A percentile compares a stretch with the other conserved stretches of the same genome.
Conservation (phyloP, 1,140 invertebrate species). For the Sarcophaga bullata region DNA sequence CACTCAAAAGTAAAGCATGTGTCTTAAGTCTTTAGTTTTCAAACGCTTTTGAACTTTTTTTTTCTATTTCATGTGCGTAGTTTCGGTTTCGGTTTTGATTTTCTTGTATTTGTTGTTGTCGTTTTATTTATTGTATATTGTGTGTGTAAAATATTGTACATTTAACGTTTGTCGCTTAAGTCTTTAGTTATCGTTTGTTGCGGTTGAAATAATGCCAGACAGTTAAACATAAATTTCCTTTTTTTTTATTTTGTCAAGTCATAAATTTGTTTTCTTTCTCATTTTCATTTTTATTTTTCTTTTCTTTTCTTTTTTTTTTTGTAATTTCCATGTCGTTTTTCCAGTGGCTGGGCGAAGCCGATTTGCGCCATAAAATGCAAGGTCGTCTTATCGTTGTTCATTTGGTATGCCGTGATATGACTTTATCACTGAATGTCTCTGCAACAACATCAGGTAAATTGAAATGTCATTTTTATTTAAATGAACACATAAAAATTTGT, state of each 20-base stretch:
- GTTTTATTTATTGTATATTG: not conserved
- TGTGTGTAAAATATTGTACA: not conserved
- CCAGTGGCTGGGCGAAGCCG: conserved; percentile 84
- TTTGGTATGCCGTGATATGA: conserved; percentile 81
- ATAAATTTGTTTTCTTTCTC: not conserved
- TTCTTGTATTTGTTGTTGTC: not conserved
- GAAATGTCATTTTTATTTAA: conserved; percentile 42
- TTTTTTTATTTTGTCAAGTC: not conserved
- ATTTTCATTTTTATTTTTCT: not conserved
- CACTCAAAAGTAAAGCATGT: not conserved
- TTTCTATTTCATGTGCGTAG: not conserved
- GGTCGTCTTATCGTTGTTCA: conserved; percentile 82
- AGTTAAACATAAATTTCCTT: not conserved
- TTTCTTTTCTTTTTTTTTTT: not conserved
- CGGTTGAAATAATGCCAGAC: not conserved
- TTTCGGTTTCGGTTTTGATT: too few relatives aligned
- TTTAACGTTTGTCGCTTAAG: conserved; percentile 34
- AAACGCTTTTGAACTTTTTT: not conserved
- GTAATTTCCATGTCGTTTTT: conserved; percentile 53
- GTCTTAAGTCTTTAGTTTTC: not conserved
- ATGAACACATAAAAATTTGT: too few relatives aligned
- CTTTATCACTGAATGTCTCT: conserved; percentile 65
- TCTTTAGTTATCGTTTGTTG: conserved; percentile 10
- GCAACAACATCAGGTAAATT: conserved; percentile 38
- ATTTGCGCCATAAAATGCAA: conserved; percentile 76